Evolutionary conservation across 2,113 vertebrate genomes (phyloP).

Genomic region (pig (Sus scrofa)): DNA sequence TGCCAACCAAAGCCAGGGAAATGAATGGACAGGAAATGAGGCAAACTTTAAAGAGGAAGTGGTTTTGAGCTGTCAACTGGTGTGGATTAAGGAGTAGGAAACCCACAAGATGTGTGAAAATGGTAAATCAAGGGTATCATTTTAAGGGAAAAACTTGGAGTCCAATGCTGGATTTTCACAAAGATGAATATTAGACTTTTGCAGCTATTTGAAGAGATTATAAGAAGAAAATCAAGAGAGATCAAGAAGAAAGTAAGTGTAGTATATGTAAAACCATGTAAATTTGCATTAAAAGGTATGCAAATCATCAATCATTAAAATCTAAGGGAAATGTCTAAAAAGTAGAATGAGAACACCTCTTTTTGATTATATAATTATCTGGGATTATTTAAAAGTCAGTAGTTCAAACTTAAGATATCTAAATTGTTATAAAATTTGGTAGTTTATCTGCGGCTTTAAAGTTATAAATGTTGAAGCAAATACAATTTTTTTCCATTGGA

Average conservation of each 20-base stretch:
- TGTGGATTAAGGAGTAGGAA: background rate
- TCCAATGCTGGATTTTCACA: background rate
- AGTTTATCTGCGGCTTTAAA: background rate
- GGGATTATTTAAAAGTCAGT: background rate
- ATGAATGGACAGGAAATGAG: slow-evolving; percentile 71
- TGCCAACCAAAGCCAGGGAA: slow-evolving; percentile 51
- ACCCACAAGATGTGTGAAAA: slow-evolving; percentile 23
- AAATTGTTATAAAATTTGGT: background rate
- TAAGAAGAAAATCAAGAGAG: slow-evolving; percentile 5
- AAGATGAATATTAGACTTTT: background rate
- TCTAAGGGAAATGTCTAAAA: slow-evolving; percentile 34
- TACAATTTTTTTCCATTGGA: background rate
- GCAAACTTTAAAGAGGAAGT: slow-evolving; percentile 70
- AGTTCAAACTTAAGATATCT: background rate
- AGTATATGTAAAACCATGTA: background rate
- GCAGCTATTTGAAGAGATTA: background rate
- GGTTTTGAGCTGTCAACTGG: background rate
- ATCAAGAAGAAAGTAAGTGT: background rate
- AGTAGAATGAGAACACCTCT: background rate
- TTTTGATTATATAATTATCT: background rate
- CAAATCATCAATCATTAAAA: background rate
- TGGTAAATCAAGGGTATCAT: background rate
- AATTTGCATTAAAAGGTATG: slow-evolving; percentile 8
- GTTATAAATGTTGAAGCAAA: slow-evolving; percentile 50
- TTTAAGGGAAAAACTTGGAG: slow-evolving; percentile 25